Evolutionary conservation across 2,797 vertebrate genomes (phyloP).

Genomic region (Liasis olivaceus): DNA sequence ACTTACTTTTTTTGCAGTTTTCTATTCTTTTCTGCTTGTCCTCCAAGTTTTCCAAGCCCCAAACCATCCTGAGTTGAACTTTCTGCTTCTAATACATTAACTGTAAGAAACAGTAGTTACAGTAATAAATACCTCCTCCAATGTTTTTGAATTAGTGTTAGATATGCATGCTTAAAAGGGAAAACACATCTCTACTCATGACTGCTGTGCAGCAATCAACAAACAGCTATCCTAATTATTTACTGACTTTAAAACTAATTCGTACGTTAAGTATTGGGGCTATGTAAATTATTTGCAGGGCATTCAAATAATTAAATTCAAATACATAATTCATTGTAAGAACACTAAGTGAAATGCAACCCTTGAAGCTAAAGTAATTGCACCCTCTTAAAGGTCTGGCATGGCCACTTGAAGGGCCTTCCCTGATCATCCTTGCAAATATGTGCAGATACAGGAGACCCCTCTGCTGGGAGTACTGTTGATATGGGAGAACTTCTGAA

Average conservation of each 20-base stretch:
- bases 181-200: background rate
- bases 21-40: constrained; percentile 91
- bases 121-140: background rate
- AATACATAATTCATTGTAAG: background rate
- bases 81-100: constrained; percentile 84
- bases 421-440: background rate
- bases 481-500: background rate
- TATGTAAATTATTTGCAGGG: background rate
- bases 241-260: background rate
- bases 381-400: background rate
- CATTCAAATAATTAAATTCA: background rate
- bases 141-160: background rate
- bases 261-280: background rate
- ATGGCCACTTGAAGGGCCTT: background rate
- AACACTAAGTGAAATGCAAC: background rate
- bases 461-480: background rate
- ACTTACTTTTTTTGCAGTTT: constrained; percentile 98
- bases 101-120: constrained; percentile 61
- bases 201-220: background rate
- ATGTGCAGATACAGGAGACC: background rate
- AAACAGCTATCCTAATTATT: background rate
- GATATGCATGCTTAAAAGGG: background rate
- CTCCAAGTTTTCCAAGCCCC: constrained; percentile 87
- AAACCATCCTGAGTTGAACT: constrained; percentile 84
- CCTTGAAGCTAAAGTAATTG: background rate